phyloP scores from a whole-genome alignment of 1,140 invertebrate genomes.

The Leptinotarsa undecemlineata region DNA sequence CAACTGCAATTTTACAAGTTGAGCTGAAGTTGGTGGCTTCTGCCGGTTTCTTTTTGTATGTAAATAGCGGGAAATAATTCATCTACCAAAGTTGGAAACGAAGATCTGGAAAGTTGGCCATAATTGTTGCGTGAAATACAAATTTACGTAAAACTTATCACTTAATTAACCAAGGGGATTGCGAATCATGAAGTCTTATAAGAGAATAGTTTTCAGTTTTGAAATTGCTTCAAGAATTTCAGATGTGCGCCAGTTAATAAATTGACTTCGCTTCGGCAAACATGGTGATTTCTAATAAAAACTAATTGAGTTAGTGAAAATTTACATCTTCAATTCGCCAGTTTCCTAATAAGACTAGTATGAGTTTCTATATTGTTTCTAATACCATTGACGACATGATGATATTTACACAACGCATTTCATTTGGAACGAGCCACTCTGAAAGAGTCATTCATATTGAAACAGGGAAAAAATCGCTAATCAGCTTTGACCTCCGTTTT shows the following conservation, averaged over 20 bases:
- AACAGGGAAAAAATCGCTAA: no score
- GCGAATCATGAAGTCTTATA: slow-evolving; percentile 22
- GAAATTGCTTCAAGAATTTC: neutral
- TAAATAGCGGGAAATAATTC: slow-evolving; percentile 24
- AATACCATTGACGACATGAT: no score
- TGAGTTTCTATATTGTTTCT: no score
- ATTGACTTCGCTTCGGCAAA: neutral
- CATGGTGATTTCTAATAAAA: neutral
- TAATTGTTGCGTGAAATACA: slow-evolving; percentile 29
- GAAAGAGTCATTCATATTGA: no score
- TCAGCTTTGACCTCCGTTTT: no score
- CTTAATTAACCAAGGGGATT: slow-evolving; percentile 20
- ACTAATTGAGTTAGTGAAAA: neutral
- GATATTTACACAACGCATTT: no score
- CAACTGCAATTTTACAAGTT: slow-evolving; percentile 14
- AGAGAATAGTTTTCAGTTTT: neutral
- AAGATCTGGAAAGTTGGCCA: slow-evolving; percentile 24
- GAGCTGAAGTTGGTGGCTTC: slow-evolving; percentile 3
- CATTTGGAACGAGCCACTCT: no score
- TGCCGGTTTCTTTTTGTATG: slow-evolving; percentile 18
- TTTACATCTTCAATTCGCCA: neutral
- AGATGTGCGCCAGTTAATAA: neutral
- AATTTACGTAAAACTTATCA: slow-evolving; percentile 25
- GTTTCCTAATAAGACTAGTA: no score
- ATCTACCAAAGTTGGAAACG: slow-evolving; percentile 15